phyloP scores from a whole-genome alignment of 2,113 vertebrate genomes.

The Platichthys stellatus region DNA sequence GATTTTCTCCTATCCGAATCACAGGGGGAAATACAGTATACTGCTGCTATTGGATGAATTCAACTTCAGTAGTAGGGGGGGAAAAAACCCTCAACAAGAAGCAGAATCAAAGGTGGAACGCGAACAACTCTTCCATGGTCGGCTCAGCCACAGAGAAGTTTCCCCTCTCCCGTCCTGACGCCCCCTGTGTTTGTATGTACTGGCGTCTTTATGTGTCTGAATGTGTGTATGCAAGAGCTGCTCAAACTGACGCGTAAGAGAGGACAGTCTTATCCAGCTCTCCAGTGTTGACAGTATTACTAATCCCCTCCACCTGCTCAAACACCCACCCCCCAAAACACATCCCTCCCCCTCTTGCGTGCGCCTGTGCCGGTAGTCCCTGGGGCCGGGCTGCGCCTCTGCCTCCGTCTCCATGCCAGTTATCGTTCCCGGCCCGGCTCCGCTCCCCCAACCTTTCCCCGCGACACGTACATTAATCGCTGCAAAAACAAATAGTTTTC shows the following conservation, averaged over 20 bases:
- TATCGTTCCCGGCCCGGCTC: slow-evolving; percentile 77
- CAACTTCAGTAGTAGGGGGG: too few relatives aligned
- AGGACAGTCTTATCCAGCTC: slow-evolving; percentile 84
- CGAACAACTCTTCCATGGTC: slow-evolving; percentile 18
- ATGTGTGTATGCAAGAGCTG: slow-evolving; percentile 74
- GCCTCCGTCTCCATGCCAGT: slow-evolving; percentile 77
- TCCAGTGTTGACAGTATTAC: slow-evolving; percentile 94
- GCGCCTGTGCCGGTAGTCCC: slow-evolving; percentile 74
- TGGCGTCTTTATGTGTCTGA: slow-evolving; percentile 63
- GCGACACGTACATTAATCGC: slow-evolving; percentile 79
- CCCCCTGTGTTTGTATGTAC: slow-evolving; percentile 44
- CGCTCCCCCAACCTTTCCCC: slow-evolving; percentile 69
- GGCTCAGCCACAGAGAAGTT: slow-evolving; percentile 31
- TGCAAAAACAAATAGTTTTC: slow-evolving; percentile 85
- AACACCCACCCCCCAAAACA: slow-evolving; percentile 85
- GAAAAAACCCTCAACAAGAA: background rate
- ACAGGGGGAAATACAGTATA: background rate
- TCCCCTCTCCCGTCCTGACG: slow-evolving; percentile 31
- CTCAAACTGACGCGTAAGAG: slow-evolving; percentile 76
- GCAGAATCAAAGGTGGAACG: slow-evolving; percentile 22
- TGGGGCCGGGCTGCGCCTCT: slow-evolving; percentile 69
- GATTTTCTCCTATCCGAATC: background rate
- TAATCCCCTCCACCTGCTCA: slow-evolving; percentile 99
- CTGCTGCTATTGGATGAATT: too few relatives aligned
- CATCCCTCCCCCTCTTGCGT: slow-evolving; percentile 78